These are phyloP conservation scores for Smutsia gigantea DNA, from an alignment of 2,797 vertebrate genomes.

Conservation along the genomic window DNA sequence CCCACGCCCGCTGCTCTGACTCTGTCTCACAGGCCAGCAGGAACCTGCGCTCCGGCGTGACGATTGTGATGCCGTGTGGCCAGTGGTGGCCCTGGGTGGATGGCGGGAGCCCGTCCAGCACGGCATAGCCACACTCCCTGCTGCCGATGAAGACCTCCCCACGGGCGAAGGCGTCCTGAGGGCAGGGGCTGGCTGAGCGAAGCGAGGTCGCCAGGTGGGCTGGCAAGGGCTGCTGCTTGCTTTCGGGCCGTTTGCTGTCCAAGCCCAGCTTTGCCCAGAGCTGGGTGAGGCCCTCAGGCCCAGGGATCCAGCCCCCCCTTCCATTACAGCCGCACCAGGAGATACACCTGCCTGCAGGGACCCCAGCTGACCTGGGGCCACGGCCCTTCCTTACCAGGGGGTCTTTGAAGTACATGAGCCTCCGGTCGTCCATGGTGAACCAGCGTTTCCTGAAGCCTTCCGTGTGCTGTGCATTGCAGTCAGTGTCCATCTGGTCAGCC, in stretches of 20 bases:
- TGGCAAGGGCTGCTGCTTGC: neutral
- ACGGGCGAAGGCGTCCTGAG: conserved; percentile 95
- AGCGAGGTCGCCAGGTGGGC: no score
- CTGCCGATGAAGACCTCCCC: conserved; percentile 99
- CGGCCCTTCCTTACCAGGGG: conserved; percentile 91
- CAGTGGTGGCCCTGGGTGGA: conserved; percentile 95
- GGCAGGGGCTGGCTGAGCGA: neutral
- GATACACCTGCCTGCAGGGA: accelerated
- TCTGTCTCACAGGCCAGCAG: conserved; percentile 97
- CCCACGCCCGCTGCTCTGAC: conserved; percentile 95
- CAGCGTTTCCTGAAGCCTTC: conserved; percentile 98
- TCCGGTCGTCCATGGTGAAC: conserved; percentile 98
- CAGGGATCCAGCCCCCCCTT: neutral
- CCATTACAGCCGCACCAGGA: accelerated
- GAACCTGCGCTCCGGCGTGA: conserved; percentile 96
- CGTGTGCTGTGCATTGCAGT: conserved; percentile 90
- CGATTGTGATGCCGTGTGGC: conserved; percentile 96
- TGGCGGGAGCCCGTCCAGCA: conserved; percentile 92
- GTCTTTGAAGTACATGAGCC: conserved; percentile 99
- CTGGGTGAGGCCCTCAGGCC: neutral
- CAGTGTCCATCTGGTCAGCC: neutral
- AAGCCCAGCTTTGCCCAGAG: neutral
- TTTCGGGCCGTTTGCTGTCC: neutral
- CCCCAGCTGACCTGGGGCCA: accelerated
- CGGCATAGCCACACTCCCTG: conserved; percentile 95